Evolutionary conservation across 2,888 invertebrate genomes (phyloP).

Genomic region (Orthosia gothica): DNA sequence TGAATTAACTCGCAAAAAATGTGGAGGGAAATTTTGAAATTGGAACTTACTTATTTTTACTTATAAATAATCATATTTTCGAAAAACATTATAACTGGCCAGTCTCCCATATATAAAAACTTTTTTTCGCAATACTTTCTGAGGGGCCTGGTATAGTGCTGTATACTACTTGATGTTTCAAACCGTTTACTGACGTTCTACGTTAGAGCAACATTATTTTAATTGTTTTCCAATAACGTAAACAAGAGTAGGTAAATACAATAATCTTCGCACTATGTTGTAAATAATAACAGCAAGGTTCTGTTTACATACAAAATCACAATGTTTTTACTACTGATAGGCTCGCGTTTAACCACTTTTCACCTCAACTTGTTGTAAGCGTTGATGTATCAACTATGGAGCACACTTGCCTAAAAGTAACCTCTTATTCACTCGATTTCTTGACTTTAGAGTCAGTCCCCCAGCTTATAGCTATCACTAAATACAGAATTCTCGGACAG

Average conservation of each 20-base stretch:
- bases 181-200: background rate
- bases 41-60: too few species aligned
- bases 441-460: background rate
- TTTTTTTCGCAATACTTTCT: too few species aligned
- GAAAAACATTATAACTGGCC: too few species aligned
- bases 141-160: too few species aligned
- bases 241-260: background rate
- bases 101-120: too few species aligned
- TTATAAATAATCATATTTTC: too few species aligned
- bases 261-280: background rate
- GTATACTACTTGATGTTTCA: background rate
- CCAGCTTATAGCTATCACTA: background rate
- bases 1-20: too few species aligned
- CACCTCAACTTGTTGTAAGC: background rate
- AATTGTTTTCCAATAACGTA: slow-evolving; percentile 2
- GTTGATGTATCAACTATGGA: too few species aligned
- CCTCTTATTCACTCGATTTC: background rate
- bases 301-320: background rate
- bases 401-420: background rate
- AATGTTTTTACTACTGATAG: background rate
- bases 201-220: slow-evolving; percentile 3
- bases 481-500: too few species aligned
- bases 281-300: background rate
- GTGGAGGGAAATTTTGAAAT: too few species aligned
- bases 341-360: background rate